Base-by-base conservation (phyloP, 2,797 vertebrate species). In the Sebastiscus albofasciatus region DNA sequence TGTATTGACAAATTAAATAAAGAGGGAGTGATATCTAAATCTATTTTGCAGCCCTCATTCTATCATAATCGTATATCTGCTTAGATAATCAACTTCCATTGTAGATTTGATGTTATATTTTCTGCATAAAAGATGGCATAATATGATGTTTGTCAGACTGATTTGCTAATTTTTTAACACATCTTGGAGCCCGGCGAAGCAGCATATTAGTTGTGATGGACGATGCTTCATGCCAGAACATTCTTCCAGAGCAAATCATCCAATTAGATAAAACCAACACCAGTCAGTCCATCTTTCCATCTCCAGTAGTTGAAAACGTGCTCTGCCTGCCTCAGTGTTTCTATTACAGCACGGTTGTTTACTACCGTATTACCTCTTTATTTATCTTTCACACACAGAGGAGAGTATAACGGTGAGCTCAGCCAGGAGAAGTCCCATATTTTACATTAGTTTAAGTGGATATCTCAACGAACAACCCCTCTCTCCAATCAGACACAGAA, bases 201-300 rank as follows among this genome's bases (percentile, higher is more conserved):
- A 29, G 33, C 66, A 31, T 26, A 75, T 85, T 79, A 81, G 69
- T 61, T 70, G 22, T 78, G 82, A 87, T 74, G 64, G 81, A 85
- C 62, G 59, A 75, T 54, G 61, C 29, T 77, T 58, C 56, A 7
- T 26, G 55, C 39, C 29, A 12, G 56, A 74, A 36, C 34, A 61
- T 82, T 72, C 70, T 72, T 81, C 27, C 58, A 76, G 72, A 78
- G 52, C 9, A 82, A 85, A 85, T 81, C 7, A 67, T 81, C 72
- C 75, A 86, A 77, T 89, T 81, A 68, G 16, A 79, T 72, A 26
- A 82, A 75, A 61, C 29, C 72, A 82, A 66, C 68, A 54, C 26
- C 18, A 49, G 78, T 42, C 33, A 67, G 85, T 81, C 22, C 7
- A 84, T 67, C 66, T 75, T 79, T 87, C 34, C 75, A 3, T 60